Conservation (phyloP, 2,797 vertebrate genomes). For the Australoheros facetus region DNA sequence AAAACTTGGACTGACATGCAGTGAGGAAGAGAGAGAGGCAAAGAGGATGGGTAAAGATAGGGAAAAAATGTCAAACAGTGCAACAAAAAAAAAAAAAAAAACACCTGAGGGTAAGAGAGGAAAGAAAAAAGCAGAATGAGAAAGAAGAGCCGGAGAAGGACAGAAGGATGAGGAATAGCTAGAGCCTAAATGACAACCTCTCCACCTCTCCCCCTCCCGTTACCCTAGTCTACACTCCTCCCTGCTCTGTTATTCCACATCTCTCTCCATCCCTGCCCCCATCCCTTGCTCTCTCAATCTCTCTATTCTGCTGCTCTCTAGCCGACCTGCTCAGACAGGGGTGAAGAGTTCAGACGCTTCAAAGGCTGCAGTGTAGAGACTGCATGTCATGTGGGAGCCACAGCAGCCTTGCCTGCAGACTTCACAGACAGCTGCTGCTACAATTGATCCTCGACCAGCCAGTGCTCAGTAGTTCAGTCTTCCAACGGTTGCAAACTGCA, state of each 20-base stretch:
- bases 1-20: constrained; percentile 37
- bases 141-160: constrained; percentile 58
- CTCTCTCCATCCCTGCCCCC: constrained; percentile 66
- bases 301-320: constrained; percentile 75
- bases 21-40: constrained; percentile 41
- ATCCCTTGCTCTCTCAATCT: constrained; percentile 64
- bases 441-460: constrained; percentile 75
- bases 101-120: constrained; percentile 61
- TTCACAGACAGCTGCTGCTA: constrained; percentile 77
- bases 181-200: constrained; percentile 73
- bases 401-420: constrained; percentile 77
- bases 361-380: constrained; percentile 82
- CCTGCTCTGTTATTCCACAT: constrained; percentile 71
- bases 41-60: constrained; percentile 39
- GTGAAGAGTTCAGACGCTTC: constrained; percentile 85
- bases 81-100: constrained; percentile 39
- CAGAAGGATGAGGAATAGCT: constrained; percentile 59
- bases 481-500: constrained; percentile 40
- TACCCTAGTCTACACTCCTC: constrained; percentile 61
- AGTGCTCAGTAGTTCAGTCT: constrained; percentile 60
- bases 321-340: constrained; percentile 82
- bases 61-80: constrained; percentile 51
- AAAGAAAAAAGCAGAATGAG: constrained; percentile 51
- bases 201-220: constrained; percentile 46
- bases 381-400: constrained; percentile 80